phyloP scores from a whole-genome alignment of 2,888 invertebrate species.

The Eilema griseolum region DNA sequence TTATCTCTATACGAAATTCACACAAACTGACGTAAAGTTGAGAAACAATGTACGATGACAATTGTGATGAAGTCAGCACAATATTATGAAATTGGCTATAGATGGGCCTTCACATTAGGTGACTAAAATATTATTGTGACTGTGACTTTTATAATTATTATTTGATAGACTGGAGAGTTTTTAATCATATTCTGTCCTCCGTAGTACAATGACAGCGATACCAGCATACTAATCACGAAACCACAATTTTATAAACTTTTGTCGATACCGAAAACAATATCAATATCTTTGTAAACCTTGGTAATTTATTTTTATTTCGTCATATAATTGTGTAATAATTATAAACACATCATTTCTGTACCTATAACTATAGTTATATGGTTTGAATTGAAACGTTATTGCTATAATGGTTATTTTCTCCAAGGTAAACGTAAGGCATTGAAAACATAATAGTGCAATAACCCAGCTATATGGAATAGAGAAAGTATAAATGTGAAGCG shows the following conservation, averaged over 20 bases:
- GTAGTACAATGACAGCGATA: too few relatives aligned
- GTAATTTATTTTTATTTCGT: neutral
- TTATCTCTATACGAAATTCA: neutral
- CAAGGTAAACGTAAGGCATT: constrained; percentile 11
- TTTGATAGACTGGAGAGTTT: too few relatives aligned
- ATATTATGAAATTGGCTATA: neutral
- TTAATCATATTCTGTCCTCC: too few relatives aligned
- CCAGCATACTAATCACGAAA: too few relatives aligned
- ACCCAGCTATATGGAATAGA: constrained; percentile 17
- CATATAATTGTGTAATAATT: neutral
- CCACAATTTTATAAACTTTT: too few relatives aligned
- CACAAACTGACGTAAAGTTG: neutral
- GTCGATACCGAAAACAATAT: too few relatives aligned
- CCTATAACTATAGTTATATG: neutral
- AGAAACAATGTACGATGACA: neutral
- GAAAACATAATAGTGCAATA: constrained; percentile 3
- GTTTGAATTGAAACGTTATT: neutral
- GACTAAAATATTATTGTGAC: neutral
- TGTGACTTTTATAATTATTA: neutral
- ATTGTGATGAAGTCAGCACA: neutral
- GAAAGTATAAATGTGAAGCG: constrained; percentile 38
- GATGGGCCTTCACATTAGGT: neutral
- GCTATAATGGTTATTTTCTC: neutral
- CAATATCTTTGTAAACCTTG: too few relatives aligned
- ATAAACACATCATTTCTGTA: neutral